phyloP scores from a whole-genome alignment of 2,888 invertebrate genomes.

The Sepioteuthis lessoniana region DNA sequence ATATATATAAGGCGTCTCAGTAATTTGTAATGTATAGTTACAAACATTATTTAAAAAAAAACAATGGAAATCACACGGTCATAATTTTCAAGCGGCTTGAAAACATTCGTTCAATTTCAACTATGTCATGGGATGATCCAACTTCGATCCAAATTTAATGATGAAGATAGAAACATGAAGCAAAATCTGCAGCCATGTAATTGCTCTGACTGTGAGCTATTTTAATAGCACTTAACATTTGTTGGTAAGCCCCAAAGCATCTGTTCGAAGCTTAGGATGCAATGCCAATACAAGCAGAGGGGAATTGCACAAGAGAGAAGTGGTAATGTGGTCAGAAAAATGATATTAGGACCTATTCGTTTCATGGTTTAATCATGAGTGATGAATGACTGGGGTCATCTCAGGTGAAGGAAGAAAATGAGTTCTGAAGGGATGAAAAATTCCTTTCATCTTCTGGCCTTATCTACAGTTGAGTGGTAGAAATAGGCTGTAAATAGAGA shows the following conservation, averaged over 20 bases:
- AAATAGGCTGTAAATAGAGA: too few relatives aligned
- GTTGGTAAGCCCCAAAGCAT: not conserved
- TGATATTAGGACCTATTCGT: not conserved
- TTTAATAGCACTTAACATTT: constrained; percentile 16
- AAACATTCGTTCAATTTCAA: not conserved
- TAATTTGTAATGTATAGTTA: too few relatives aligned
- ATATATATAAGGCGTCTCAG: too few relatives aligned
- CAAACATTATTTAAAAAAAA: too few relatives aligned
- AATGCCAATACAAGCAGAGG: not conserved
- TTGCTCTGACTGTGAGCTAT: not conserved
- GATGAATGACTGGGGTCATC: not conserved
- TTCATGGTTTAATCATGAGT: not conserved
- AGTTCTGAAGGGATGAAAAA: not conserved
- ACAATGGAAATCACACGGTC: too few relatives aligned
- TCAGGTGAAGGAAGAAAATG: not conserved
- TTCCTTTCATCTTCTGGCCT: not conserved
- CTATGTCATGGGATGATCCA: not conserved
- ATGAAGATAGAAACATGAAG: not conserved
- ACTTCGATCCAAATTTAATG: not conserved
- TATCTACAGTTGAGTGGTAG: too few relatives aligned
- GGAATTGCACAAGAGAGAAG: not conserved
- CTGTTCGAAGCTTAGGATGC: not conserved
- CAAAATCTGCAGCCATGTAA: not conserved
- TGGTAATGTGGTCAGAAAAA: not conserved
- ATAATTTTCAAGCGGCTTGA: too few relatives aligned